Conservation (phyloP, 2,113 vertebrate genomes). For the Coreoperca whiteheadi region DNA sequence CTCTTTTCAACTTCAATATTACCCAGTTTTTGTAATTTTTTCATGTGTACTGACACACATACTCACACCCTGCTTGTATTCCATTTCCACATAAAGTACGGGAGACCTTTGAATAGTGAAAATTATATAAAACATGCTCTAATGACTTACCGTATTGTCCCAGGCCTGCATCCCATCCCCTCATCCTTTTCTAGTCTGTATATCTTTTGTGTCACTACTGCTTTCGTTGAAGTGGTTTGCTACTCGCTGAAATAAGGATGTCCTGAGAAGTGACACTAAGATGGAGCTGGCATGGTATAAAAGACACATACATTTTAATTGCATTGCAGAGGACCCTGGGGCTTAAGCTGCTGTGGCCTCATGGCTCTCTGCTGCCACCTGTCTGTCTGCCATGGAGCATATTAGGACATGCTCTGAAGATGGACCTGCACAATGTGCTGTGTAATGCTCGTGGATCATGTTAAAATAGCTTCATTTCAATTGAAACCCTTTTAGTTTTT, state of each 20-base stretch:
- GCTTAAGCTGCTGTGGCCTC: constrained; percentile 49
- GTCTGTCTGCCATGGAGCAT: constrained; percentile 81
- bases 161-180: constrained; percentile 9
- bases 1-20: neutral
- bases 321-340: constrained; percentile 58
- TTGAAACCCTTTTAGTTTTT: neutral
- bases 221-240: constrained; percentile 12
- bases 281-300: constrained; percentile 71
- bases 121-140: constrained; percentile 16
- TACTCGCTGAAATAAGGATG: constrained; percentile 44
- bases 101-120: neutral
- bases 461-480: neutral
- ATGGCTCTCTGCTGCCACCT: constrained; percentile 98
- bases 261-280: constrained; percentile 64
- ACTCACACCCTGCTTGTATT: neutral
- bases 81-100: neutral
- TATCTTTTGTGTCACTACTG: constrained; percentile 7
- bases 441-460: constrained; percentile 52
- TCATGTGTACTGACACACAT: neutral
- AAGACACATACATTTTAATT: constrained; percentile 74
- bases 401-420: neutral
- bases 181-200: constrained; percentile 3
- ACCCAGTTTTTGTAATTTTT: neutral
- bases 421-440: constrained; percentile 60
- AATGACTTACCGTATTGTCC: constrained; percentile 48